Base-by-base conservation (phyloP, 1,140 invertebrate genomes). In the Leguminivora glycinivorella region DNA sequence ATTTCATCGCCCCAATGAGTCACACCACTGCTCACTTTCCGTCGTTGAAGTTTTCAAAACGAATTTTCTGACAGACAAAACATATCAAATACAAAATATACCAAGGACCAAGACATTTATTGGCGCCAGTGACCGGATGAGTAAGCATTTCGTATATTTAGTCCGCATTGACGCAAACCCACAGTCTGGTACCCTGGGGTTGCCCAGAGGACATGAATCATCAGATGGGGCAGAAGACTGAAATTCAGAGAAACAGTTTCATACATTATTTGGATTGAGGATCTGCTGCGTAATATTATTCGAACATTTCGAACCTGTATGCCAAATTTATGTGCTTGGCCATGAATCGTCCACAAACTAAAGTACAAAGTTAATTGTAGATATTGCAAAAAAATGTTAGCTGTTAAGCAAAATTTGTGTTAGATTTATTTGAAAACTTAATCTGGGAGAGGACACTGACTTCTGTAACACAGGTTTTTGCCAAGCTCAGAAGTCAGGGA, bases 121-220 rank as follows among this genome's bases (percentile, higher is more conserved):
- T 31, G 58, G 58, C 26, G 58, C 31, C 26, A 63, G 26, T 31
- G 58, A 19, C 58, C 26, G 58, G 6, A 31, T 63, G 58, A 63
- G 14, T 63, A 63, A 63, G 58, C 29, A 10, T 7, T 17, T 10
- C 17, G n/a, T 63, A 63, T 63, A 63, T 63, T 63, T 63, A 63
- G 58, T n/a, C 12, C 17, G 14, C 4, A 63, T 63, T 63, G 58
- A 63, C 58, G 58, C 58, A 63, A 26, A 12, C 5, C 19, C n/a
- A 63, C 29, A 26, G 58, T 63, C 58, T 63, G 58, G 58, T 17
- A 29, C 17, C 26, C 7, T n/a, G 58, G 58, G 58, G 17, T 63
- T 63, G 14, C 58, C 58, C 58, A 17, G 29, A 56, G 5, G 19
- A n/a, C 14, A 26, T 63, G 58, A 63, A 12, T 63, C 58, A 63